phyloP scores from a whole-genome alignment of 1,140 invertebrate genomes.

The Platorchestia sp. region DNA sequence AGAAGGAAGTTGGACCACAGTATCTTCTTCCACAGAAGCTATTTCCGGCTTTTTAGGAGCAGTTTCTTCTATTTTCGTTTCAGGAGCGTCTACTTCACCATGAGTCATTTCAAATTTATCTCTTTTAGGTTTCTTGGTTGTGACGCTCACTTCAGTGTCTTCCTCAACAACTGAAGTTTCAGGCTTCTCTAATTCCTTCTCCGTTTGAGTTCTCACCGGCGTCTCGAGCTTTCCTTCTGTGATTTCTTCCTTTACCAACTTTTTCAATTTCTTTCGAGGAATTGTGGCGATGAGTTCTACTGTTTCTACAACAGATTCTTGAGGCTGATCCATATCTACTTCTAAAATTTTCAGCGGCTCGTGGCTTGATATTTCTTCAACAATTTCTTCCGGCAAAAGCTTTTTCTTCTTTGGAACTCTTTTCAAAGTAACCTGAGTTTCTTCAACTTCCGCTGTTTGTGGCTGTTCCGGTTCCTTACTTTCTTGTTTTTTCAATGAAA shows the following conservation, averaged over 20 bases:
- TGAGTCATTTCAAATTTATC: constrained; percentile 59
- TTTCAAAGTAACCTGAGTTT: constrained; percentile 42
- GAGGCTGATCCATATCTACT: constrained; percentile 56
- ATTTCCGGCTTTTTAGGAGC: constrained; percentile 49
- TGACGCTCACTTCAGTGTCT: constrained; percentile 60
- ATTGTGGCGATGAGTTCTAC: constrained; percentile 63
- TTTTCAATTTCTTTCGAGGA: constrained; percentile 61
- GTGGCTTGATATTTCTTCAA: constrained; percentile 68
- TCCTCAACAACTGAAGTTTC: constrained; percentile 61
- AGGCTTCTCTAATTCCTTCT: constrained; percentile 59
- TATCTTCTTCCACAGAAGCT: constrained; percentile 57
- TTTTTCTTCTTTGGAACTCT: constrained; percentile 11
- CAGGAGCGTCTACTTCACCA: constrained; percentile 55
- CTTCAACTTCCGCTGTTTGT: constrained; percentile 52
- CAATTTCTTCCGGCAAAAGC: constrained; percentile 67
- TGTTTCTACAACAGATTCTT: constrained; percentile 36
- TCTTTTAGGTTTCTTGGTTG: background rate
- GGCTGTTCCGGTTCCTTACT: constrained; percentile 57
- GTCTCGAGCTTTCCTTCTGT: constrained; percentile 61
- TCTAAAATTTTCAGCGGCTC: constrained; percentile 53
- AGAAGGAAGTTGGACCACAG: constrained; percentile 40
- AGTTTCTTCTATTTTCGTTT: constrained; percentile 48
- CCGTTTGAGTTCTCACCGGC: constrained; percentile 48
- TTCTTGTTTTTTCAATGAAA: constrained; percentile 49
- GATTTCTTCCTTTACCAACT: constrained; percentile 60